These are phyloP conservation scores for Ploceus nigricollis DNA, from an alignment of 2,113 vertebrate genomes.

Conservation along the genomic window DNA sequence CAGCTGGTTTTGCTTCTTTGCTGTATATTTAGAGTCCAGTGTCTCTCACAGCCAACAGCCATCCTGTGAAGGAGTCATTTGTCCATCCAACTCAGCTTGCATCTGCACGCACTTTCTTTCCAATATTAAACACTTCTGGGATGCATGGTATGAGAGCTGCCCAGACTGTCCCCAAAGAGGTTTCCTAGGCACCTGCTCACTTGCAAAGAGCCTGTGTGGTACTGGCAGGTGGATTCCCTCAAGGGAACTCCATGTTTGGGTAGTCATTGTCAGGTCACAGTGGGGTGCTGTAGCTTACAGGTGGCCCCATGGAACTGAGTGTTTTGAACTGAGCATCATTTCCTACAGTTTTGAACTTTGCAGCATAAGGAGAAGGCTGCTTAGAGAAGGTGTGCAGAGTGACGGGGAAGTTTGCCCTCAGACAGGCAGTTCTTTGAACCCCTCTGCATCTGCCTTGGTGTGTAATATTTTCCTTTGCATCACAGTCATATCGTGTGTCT, in stretches of 20 bases:
- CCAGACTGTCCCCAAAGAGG: not conserved
- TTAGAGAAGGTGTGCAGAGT: not conserved
- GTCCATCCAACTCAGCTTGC: not conserved
- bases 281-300: not conserved
- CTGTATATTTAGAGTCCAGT: not conserved
- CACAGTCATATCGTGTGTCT: not conserved
- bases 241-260: not conserved
- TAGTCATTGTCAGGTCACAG: not conserved
- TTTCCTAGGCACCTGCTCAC: not conserved
- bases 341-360: not conserved
- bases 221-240: not conserved
- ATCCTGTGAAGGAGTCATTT: not conserved
- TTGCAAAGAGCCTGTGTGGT: not conserved
- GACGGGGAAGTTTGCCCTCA: not conserved
- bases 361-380: not conserved
- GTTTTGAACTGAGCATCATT: not conserved
- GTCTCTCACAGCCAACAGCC: not conserved
- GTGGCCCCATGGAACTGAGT: not conserved
- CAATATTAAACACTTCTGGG: not conserved
- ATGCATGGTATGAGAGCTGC: not conserved
- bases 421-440: not conserved
- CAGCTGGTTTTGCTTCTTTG: not conserved
- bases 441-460: not conserved
- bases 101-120: not conserved
- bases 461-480: not conserved